Percentiles rank a stretch among this genome's conserved stretches.
These are phyloP conservation scores for Drosophila murphyi DNA, from an alignment of 1,140 invertebrate species.

Conservation along the genomic window DNA sequence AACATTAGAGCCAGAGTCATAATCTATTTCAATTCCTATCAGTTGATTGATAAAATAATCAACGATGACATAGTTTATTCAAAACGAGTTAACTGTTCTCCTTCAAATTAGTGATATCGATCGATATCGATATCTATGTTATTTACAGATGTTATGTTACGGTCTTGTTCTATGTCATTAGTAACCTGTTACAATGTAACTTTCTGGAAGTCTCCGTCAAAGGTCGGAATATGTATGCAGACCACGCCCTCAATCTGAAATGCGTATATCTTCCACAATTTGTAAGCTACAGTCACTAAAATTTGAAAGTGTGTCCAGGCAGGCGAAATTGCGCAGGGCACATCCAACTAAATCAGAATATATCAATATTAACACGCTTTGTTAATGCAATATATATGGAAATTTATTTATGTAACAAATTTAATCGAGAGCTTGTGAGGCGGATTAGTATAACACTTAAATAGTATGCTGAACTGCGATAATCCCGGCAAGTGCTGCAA, in stretches of 20 bases:
- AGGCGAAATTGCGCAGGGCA: conserved; percentile 52
- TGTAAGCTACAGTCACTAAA: too few species aligned
- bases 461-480: conserved; percentile 2
- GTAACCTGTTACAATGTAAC: too few species aligned
- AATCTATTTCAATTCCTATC: background rate
- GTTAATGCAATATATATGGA: conserved; percentile 22
- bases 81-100: too few species aligned
- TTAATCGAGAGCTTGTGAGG: conserved; percentile 16
- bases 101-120: too few species aligned
- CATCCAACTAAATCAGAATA: conserved; percentile 15
- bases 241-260: too few species aligned
- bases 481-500: conserved; percentile 6
- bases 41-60: conserved; percentile 8
- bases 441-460: conserved; percentile 37
- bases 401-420: conserved; percentile 62
- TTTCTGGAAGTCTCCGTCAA: too few species aligned
- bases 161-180: too few species aligned
- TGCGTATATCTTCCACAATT: too few species aligned
- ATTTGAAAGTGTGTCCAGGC: conserved; percentile 39
- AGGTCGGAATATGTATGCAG: too few species aligned
- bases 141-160: background rate
- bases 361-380: conserved; percentile 41
- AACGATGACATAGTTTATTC: background rate
- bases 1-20: background rate
- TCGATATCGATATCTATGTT: background rate